phyloP scores from a whole-genome alignment of 2,888 invertebrate genomes.

The Eucriotettix oculatus region DNA sequence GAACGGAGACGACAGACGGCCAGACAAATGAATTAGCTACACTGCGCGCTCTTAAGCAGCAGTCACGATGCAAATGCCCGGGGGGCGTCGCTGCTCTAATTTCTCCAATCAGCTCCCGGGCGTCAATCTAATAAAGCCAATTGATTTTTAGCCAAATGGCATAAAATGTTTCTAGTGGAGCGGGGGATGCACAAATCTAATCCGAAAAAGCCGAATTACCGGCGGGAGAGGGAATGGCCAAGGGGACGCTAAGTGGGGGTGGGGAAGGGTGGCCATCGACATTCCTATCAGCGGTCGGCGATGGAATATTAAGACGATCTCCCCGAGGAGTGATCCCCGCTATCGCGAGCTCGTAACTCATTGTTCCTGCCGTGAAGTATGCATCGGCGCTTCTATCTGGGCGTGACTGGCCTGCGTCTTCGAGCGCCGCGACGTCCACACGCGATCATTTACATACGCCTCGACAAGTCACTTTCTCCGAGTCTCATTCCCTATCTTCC shows the following conservation, averaged over 20 bases:
- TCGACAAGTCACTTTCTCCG: too few relatives aligned
- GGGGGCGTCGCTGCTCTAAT: conserved; percentile 5
- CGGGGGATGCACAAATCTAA: conserved; percentile 7
- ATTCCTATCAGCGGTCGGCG: not conserved
- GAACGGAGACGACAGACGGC: too few relatives aligned
- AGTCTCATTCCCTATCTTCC: too few relatives aligned
- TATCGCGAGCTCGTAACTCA: not conserved
- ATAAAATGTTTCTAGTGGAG: conserved; percentile 9
- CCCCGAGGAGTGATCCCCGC: not conserved
- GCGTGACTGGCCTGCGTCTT: too few relatives aligned
- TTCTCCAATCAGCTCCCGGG: conserved; percentile 15
- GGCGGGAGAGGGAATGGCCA: not conserved
- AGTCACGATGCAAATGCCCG: too few relatives aligned
- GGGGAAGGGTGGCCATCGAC: not conserved
- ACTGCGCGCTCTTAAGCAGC: too few relatives aligned
- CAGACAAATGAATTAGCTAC: too few relatives aligned
- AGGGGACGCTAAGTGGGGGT: too few relatives aligned
- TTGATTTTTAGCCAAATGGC: conserved; percentile 15
- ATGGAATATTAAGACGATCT: not conserved
- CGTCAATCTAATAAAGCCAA: conserved; percentile 23
- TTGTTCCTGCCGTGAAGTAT: not conserved
- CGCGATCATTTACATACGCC: too few relatives aligned
- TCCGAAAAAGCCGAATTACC: conserved; percentile 4
- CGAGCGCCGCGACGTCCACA: too few relatives aligned
- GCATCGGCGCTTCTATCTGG: too few relatives aligned